Evolutionary conservation across 2,797 vertebrate genomes (phyloP).

Genomic region (Halcyon leucocephala): DNA sequence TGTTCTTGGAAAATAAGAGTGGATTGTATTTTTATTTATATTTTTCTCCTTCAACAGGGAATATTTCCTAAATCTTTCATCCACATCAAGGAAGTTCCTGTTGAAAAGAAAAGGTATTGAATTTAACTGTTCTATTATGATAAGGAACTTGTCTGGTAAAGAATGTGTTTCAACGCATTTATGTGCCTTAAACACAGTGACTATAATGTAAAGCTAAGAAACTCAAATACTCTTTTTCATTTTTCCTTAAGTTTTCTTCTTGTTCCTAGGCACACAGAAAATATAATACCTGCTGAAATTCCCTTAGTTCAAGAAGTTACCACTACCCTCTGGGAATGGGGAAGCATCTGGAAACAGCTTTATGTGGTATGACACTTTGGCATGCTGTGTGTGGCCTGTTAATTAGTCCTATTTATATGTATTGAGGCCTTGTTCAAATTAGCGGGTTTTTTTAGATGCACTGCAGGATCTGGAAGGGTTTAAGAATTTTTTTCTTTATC

Average conservation of each 20-base stretch:
- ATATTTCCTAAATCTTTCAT: constrained; percentile 92
- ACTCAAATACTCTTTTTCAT: neutral
- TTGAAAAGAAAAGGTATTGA: constrained; percentile 88
- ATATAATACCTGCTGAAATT: constrained; percentile 87
- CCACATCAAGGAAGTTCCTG: constrained; percentile 87
- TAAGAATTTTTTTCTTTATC: neutral
- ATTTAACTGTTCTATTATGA: neutral
- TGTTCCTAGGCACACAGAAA: constrained; percentile 83
- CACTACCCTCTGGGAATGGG: constrained; percentile 95
- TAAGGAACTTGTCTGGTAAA: neutral
- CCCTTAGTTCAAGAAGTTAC: constrained; percentile 97
- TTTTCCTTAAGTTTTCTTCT: neutral
- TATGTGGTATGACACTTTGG: constrained; percentile 85
- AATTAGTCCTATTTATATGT: neutral
- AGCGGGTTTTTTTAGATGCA: neutral
- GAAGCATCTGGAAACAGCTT: constrained; percentile 96
- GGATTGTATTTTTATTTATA: neutral
- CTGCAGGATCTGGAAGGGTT: neutral
- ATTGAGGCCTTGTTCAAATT: neutral
- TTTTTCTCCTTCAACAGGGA: constrained; percentile 79
- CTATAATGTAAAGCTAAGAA: neutral
- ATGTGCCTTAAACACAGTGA: neutral
- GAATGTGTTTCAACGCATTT: neutral
- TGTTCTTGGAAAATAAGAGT: neutral
- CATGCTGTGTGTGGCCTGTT: neutral